Evolutionary conservation across 2,113 vertebrate species (phyloP).

Genomic region (Panthera tigris): DNA sequence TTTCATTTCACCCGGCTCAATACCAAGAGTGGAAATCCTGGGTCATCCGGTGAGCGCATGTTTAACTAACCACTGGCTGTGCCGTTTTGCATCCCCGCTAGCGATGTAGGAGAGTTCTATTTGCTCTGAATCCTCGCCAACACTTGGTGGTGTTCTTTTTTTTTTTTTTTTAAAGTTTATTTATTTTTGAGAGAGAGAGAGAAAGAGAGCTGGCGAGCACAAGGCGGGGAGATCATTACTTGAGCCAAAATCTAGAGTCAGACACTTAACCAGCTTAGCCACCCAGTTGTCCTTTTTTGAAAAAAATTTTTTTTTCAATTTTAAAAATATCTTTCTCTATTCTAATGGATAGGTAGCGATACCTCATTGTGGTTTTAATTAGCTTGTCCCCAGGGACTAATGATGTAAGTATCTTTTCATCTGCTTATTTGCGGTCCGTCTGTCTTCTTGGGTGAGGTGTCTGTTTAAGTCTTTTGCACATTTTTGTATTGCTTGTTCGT

Average conservation of each 20-base stretch:
- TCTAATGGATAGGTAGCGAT: background rate
- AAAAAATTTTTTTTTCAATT: background rate
- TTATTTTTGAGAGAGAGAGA: no score
- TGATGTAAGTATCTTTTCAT: background rate
- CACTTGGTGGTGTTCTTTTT: background rate
- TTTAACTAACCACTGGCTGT: background rate
- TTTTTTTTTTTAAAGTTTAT: no score
- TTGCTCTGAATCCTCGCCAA: background rate
- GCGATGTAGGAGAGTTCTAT: background rate
- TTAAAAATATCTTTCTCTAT: background rate
- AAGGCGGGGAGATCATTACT: no score
- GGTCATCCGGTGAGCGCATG: no score
- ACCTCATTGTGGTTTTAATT: background rate
- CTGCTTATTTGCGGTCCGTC: background rate
- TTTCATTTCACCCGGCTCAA: background rate
- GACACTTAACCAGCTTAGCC: no score
- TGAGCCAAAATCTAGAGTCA: no score
- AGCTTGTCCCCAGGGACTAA: background rate
- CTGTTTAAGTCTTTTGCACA: background rate
- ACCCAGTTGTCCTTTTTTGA: background rate
- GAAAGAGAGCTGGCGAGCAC: no score
- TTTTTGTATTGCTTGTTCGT: background rate
- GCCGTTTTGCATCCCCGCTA: background rate
- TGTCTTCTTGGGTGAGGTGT: background rate
- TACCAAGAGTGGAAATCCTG: no score